Base-by-base conservation (phyloP, 2,888 invertebrate species). In the Pycnomerus fuliginosus region DNA sequence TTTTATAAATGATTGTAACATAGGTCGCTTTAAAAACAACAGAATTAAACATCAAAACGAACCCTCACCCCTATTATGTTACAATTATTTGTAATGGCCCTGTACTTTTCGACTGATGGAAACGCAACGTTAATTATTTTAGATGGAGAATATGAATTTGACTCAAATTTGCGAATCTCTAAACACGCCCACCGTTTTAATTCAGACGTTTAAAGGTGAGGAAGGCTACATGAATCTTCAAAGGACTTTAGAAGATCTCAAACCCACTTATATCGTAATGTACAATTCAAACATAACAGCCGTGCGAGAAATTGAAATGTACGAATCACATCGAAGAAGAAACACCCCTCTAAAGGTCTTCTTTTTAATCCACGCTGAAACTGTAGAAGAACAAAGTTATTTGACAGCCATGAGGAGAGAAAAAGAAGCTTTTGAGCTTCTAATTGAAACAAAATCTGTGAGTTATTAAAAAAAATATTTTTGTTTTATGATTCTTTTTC, bases 311-410 rank as follows among this genome's bases (percentile, higher is more conserved):
- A 80, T 98, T 42, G 98, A 98, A 83, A 77, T 85, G 47, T 91
- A 82, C 63, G 90, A 85, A 65, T 79, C 81, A 15, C 76, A 80
- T 16, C 77, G 80, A 46, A 68, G 72, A 27, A 66, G 70, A n/a
- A 75, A 76, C 5, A 69, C 77, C 0, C 67, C 74, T 10, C 68
- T 86, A 3, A 84, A 84, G 61, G 85, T 98, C 4, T 98, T 90
- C 71, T 93, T 96, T 62, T 69, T 99, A 32, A 82, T 96, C 53
- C 94, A 96, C 68, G 84, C 85, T 5, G 87, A 87, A 47, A 97
- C 98, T 3, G 91, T 94, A 0, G 99, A 99, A 73, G 99, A 99
- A 71, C 98, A 99, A 74, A 84, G 90, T 1, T 99, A 96, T 72
- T 77, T 99, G 20, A 94, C 95, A 1, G 82, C 88, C 0, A 74